Conservation (phyloP, 2,888 invertebrate genomes). For the Abscondita cerata region DNA sequence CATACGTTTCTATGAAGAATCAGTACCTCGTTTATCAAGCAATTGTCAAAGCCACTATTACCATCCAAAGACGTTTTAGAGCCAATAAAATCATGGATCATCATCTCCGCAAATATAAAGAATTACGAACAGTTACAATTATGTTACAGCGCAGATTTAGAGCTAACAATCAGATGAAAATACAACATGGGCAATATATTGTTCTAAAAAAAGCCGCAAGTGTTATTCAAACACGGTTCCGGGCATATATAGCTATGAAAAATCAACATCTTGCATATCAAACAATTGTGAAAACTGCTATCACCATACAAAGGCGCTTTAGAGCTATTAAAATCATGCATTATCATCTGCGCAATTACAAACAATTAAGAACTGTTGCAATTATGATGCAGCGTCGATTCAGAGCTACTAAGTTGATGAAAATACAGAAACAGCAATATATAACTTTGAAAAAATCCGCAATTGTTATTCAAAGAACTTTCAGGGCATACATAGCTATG, state of each 20-base stretch:
- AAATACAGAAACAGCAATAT: slow-evolving; percentile 3
- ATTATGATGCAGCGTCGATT: slow-evolving; percentile 50
- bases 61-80: slow-evolving; percentile 63
- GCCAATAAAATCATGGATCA: slow-evolving; percentile 42
- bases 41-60: slow-evolving; percentile 52
- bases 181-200: slow-evolving; percentile 26
- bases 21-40: slow-evolving; percentile 49
- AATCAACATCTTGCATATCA: slow-evolving; percentile 10
- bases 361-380: slow-evolving; percentile 37
- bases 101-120: slow-evolving; percentile 43
- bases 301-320: slow-evolving; percentile 62
- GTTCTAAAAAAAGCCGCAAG: slow-evolving; percentile 48
- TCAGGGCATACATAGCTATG: slow-evolving; percentile 3
- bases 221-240: slow-evolving; percentile 14
- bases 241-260: slow-evolving; percentile 6
- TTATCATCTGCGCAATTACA: slow-evolving; percentile 34
- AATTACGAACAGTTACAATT: slow-evolving; percentile 49
- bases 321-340: slow-evolving; percentile 59
- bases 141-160: slow-evolving; percentile 57
- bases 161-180: slow-evolving; percentile 43
- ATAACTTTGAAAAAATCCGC: slow-evolving; percentile 1
- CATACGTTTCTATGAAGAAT: slow-evolving; percentile 56
- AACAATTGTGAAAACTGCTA: slow-evolving; percentile 45
- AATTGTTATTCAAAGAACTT: slow-evolving; percentile 15
- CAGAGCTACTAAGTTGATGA: slow-evolving; percentile 43